Percentiles rank a stretch among this genome's conserved stretches.
Evolutionary conservation across 2,113 vertebrate genomes (phyloP).

Genomic region (Pedetes capensis): DNA sequence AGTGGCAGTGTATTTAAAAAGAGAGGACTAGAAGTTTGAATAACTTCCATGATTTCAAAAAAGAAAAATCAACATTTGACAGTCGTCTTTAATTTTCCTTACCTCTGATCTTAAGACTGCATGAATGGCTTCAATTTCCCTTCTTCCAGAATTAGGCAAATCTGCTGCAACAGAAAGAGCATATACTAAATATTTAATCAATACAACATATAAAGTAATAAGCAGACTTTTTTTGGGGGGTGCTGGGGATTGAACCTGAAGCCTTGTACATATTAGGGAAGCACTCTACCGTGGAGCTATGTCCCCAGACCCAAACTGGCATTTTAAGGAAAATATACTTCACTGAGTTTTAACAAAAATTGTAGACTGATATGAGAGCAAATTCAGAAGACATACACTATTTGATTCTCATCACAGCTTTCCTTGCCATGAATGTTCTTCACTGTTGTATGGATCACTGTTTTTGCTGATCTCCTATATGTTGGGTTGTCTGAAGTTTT

Average conservation of each 20-base stretch:
- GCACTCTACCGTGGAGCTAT: neutral
- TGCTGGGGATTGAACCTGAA: neutral
- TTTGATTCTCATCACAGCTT: neutral
- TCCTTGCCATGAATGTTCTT: neutral
- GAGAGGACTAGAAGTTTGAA: neutral
- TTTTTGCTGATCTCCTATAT: neutral
- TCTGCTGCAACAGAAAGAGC: constrained; percentile 85
- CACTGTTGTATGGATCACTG: neutral
- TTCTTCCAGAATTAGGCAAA: constrained; percentile 88
- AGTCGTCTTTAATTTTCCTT: constrained; percentile 65
- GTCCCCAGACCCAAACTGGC: neutral
- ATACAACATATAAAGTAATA: neutral
- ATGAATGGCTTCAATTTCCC: constrained; percentile 88
- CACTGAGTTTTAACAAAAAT: neutral
- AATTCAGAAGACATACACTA: neutral
- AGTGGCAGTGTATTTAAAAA: neutral
- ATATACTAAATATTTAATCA: constrained; percentile 56
- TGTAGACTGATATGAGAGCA: neutral
- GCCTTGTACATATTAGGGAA: neutral
- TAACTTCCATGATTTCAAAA: constrained; percentile 18
- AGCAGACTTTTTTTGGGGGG: neutral
- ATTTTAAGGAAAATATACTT: neutral
- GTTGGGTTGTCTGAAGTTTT: neutral
- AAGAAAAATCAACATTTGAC: constrained; percentile 31
- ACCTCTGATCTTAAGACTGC: constrained; percentile 92